phyloP scores from a whole-genome alignment of 2,797 vertebrate species.

The Podarcis lilfordi region DNA sequence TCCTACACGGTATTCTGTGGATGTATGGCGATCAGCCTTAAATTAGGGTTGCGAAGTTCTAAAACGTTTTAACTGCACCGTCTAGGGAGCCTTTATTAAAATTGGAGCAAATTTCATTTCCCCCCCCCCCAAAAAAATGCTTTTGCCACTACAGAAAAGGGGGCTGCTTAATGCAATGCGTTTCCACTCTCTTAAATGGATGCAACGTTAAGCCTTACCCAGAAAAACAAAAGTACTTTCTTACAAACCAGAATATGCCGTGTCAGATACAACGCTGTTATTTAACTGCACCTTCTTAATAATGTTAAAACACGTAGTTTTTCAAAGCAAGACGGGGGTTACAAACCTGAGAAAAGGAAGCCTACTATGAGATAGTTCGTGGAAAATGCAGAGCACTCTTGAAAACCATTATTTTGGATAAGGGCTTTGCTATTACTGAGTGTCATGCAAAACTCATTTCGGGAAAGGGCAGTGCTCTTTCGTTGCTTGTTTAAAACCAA shows the following conservation, averaged over 20 bases:
- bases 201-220: constrained; percentile 45
- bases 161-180: constrained; percentile 48
- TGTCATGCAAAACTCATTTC: constrained; percentile 70
- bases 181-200: constrained; percentile 61
- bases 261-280: constrained; percentile 44
- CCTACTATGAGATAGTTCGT: constrained; percentile 55
- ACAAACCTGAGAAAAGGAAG: constrained; percentile 44
- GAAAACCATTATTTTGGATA: constrained; percentile 63
- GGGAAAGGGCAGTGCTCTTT: constrained; percentile 66
- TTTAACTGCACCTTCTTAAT: constrained; percentile 55
- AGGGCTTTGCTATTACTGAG: constrained; percentile 45
- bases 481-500: background rate
- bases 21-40: background rate
- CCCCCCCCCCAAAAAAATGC: background rate
- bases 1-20: background rate
- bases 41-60: constrained; percentile 7
- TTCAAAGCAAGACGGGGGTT: constrained; percentile 59
- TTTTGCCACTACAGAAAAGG: constrained; percentile 46
- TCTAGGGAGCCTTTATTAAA: constrained; percentile 63
- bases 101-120: constrained; percentile 34
- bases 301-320: constrained; percentile 56
- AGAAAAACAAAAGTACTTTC: constrained; percentile 60
- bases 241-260: constrained; percentile 61
- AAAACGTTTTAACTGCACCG: constrained; percentile 52
- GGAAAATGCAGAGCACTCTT: constrained; percentile 60